Evolutionary conservation across 2,888 invertebrate species (phyloP).

Genomic region (Tetanocera ferruginea): DNA sequence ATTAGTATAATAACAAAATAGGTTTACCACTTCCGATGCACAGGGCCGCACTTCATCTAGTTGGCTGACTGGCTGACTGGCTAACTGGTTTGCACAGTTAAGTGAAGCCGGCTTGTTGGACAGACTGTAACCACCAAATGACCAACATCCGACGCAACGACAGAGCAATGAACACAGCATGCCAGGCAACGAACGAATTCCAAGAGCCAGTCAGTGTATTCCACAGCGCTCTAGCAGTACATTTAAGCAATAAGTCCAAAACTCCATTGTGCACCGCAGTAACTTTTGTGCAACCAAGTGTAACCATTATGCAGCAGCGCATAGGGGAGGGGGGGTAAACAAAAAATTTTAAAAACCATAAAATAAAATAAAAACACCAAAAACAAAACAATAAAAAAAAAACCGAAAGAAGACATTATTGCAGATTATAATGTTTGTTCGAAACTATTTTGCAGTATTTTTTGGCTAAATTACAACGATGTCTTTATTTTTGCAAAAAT

Average conservation of each 20-base stretch:
- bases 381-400: constrained; percentile 4
- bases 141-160: constrained; percentile 22
- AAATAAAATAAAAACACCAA: background rate
- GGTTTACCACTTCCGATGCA: constrained; percentile 44
- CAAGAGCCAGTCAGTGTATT: no score
- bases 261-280: background rate
- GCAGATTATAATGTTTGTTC: constrained; percentile 37
- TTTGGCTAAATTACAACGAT: background rate
- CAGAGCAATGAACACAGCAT: constrained; percentile 11
- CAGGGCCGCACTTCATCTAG: background rate
- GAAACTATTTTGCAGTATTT: constrained; percentile 22
- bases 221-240: background rate
- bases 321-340: background rate
- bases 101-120: constrained; percentile 11
- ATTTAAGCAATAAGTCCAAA: constrained; percentile 4
- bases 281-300: constrained; percentile 22
- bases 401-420: constrained; percentile 26
- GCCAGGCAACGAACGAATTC: no score
- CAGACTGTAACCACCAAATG: constrained; percentile 5
- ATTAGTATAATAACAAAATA: constrained; percentile 47
- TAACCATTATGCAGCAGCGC: constrained; percentile 15
- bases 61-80: background rate
- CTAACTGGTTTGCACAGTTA: no score
- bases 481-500: background rate
- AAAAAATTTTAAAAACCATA: background rate